These are phyloP conservation scores for Xenopus petersii DNA, from an alignment of 2,797 vertebrate genomes.

Conservation along the genomic window DNA sequence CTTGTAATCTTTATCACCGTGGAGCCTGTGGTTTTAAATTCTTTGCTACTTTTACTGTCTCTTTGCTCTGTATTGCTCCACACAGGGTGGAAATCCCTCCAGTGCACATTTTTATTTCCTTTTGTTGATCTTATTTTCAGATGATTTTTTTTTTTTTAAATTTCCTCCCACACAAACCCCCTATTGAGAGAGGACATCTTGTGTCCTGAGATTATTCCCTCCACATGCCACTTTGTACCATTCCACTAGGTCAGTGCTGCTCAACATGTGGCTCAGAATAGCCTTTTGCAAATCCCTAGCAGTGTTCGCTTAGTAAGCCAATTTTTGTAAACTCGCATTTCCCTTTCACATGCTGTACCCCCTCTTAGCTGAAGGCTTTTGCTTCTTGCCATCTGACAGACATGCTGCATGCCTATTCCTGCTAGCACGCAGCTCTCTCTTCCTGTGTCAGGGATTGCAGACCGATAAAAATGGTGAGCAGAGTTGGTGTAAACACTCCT, in stretches of 20 bases:
- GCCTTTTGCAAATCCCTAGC: slow-evolving; percentile 11
- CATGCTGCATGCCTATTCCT: slow-evolving; percentile 25
- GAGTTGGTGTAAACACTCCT: background rate
- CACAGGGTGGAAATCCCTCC: slow-evolving; percentile 76
- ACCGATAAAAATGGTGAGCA: background rate
- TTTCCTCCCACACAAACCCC: slow-evolving; percentile 54
- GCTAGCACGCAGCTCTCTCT: slow-evolving; percentile 29
- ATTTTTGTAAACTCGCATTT: background rate
- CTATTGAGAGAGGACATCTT: slow-evolving; percentile 42
- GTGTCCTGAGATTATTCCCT: slow-evolving; percentile 53
- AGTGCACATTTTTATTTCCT: slow-evolving; percentile 70
- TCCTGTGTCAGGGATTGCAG: background rate
- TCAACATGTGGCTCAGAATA: slow-evolving; percentile 27
- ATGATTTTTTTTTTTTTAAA: slow-evolving; percentile 65
- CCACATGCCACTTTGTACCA: slow-evolving; percentile 60
- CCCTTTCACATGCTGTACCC: slow-evolving; percentile 4
- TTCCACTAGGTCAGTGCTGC: slow-evolving; percentile 58
- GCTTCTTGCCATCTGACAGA: slow-evolving; percentile 18
- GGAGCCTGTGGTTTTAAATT: slow-evolving; percentile 73
- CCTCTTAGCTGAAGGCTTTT: slow-evolving; percentile 2
- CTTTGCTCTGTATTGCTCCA: slow-evolving; percentile 58
- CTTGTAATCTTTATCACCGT: slow-evolving; percentile 76
- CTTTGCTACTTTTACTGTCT: slow-evolving; percentile 61
- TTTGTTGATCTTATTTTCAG: slow-evolving; percentile 52
- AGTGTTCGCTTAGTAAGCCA: slow-evolving; percentile 17